Evolutionary conservation across 2,888 invertebrate species (phyloP).

Genomic region (Parnassius orleans): DNA sequence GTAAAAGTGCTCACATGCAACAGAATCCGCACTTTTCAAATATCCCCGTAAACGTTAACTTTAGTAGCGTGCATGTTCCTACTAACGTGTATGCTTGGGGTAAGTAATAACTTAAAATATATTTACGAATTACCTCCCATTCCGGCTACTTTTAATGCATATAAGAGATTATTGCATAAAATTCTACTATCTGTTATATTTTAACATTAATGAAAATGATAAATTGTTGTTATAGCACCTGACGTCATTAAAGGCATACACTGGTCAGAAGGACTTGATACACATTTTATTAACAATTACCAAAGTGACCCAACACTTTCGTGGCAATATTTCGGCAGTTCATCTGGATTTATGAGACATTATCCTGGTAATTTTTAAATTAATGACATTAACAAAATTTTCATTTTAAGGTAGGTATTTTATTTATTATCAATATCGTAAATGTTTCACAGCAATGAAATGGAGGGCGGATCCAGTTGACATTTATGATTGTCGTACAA

Average conservation of each 20-base stretch:
- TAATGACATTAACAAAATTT: background rate
- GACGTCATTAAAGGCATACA: constrained; percentile 95
- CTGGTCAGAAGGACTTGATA: constrained; percentile 97
- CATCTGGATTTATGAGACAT: constrained; percentile 97
- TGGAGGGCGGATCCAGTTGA: constrained; percentile 92
- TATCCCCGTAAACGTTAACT: constrained; percentile 87
- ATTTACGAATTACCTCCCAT: background rate
- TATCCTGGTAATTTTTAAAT: constrained; percentile 87
- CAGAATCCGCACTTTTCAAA: constrained; percentile 89
- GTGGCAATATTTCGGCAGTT: constrained; percentile 99
- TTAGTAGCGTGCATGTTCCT: constrained; percentile 96
- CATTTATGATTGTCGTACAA: constrained; percentile 96
- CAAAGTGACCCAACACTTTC: constrained; percentile 92
- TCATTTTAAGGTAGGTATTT: background rate
- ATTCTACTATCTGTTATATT: too few species aligned
- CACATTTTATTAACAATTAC: constrained; percentile 93
- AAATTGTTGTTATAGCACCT: constrained; percentile 78
- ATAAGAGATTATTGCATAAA: too few species aligned
- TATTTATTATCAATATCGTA: background rate
- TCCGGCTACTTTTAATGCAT: too few species aligned
- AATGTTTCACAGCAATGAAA: constrained; percentile 81
- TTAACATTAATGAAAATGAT: too few species aligned
- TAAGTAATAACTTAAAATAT: constrained; percentile 50
- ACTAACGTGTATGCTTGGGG: constrained; percentile 96
- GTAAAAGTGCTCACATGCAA: constrained; percentile 83